A percentile compares a stretch with the other conserved stretches of the same genome.
Evolutionary conservation across 2,888 invertebrate species (phyloP).

Genomic region (Melinaea marsaeus): DNA sequence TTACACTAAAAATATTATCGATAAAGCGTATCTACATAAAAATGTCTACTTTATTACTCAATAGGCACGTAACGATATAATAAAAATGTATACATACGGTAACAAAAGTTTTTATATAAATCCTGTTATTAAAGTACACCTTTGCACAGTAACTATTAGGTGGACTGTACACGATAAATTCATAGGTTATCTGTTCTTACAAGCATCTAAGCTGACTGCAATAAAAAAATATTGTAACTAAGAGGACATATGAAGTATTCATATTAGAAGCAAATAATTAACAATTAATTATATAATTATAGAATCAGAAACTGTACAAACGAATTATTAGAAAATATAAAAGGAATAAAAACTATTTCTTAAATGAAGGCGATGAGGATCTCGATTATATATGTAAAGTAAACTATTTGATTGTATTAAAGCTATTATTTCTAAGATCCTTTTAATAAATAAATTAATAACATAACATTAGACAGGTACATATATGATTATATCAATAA

Average conservation of each 20-base stretch:
- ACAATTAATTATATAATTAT: constrained; percentile 42
- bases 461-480: not conserved
- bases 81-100: not conserved
- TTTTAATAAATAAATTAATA: not conserved
- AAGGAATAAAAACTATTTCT: not conserved
- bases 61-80: constrained; percentile 4
- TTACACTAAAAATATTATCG: constrained; percentile 4
- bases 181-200: no score
- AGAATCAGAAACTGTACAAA: constrained; percentile 62
- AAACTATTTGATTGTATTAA: no score
- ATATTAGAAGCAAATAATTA: constrained; percentile 8
- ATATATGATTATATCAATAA: not conserved
- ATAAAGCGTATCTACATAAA: constrained; percentile 8
- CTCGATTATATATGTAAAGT: no score
- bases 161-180: no score
- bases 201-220: no score
- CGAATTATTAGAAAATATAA: constrained; percentile 32
- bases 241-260: not conserved
- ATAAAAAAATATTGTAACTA: not conserved
- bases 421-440: no score
- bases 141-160: not conserved
- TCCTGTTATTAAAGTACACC: not conserved
- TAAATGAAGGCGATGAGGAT: not conserved
- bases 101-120: not conserved
- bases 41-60: constrained; percentile 7